Evolutionary conservation across 35 echinoderm and acorn worm species (phyloP).

Genomic region (Acanthaster planci): DNA sequence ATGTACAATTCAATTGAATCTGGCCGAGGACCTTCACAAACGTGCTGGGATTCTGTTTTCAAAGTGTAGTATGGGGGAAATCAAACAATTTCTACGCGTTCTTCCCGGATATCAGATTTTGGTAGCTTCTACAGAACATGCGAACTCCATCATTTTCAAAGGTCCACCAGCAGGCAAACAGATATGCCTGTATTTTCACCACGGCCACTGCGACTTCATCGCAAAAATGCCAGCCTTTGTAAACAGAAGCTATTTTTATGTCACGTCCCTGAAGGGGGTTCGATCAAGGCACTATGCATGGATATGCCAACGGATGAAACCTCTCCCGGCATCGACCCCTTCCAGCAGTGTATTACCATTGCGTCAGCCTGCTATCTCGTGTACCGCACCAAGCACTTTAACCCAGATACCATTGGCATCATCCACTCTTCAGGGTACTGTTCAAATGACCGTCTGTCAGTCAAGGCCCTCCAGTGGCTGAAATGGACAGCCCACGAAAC

Average conservation of each 20-base stretch:
- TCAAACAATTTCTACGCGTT: conserved; percentile 34
- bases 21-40: conserved; percentile 36
- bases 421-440: conserved; percentile 30
- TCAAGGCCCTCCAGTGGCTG: conserved; percentile 41
- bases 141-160: conserved; percentile 40
- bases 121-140: conserved; percentile 30
- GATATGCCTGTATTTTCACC: conserved; percentile 42
- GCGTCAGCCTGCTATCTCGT: conserved; percentile 64
- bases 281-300: background rate
- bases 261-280: background rate
- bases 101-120: conserved; percentile 37
- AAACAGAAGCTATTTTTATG: conserved; percentile 34
- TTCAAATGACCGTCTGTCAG: background rate
- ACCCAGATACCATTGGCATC: conserved; percentile 41
- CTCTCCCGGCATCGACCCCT: conserved; percentile 53
- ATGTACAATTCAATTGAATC: conserved; percentile 13
- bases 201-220: conserved; percentile 44
- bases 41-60: conserved; percentile 22
- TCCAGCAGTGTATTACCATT: conserved; percentile 68
- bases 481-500: conserved; percentile 7
- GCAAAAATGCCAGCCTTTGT: conserved; percentile 12
- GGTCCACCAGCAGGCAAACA: conserved; percentile 2
- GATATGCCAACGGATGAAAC: background rate
- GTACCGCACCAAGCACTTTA: conserved; percentile 32
- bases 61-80: conserved; percentile 49